Evolutionary conservation across 2,888 invertebrate species (phyloP).

Genomic region (Hybos culiciformis): DNA sequence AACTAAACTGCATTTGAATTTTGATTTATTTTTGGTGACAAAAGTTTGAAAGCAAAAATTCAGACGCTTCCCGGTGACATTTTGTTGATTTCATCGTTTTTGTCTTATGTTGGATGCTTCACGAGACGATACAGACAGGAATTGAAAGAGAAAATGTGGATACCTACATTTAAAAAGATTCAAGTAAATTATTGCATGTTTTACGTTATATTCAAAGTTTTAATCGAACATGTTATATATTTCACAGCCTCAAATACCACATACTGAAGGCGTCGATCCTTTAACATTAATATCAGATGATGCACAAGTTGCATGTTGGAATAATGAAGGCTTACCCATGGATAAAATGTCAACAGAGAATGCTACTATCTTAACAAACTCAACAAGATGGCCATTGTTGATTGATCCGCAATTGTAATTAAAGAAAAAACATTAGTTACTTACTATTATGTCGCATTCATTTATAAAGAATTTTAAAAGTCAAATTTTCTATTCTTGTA

Average conservation of each 20-base stretch:
- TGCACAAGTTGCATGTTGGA: conserved; percentile 86
- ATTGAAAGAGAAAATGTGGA: conserved; percentile 67
- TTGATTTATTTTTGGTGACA: background rate
- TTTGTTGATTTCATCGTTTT: conserved; percentile 78
- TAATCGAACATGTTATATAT: background rate
- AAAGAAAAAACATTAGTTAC: too few relatives aligned
- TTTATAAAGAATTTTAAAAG: too few relatives aligned
- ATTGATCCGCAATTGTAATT: conserved; percentile 77
- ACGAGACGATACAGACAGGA: conserved; percentile 70
- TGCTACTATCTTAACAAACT: conserved; percentile 81
- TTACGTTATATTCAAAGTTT: background rate
- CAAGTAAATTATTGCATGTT: conserved; percentile 35
- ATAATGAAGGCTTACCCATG: conserved; percentile 84
- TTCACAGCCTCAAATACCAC: conserved; percentile 53
- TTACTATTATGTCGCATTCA: too few relatives aligned
- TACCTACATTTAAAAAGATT: conserved; percentile 60
- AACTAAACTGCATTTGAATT: background rate
- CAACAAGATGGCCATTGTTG: conserved; percentile 88
- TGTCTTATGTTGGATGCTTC: conserved; percentile 92
- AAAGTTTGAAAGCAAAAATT: conserved; percentile 55
- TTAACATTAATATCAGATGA: conserved; percentile 76
- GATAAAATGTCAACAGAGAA: conserved; percentile 94
- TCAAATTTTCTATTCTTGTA: too few relatives aligned
- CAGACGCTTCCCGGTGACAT: conserved; percentile 85
- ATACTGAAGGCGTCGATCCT: conserved; percentile 67